Base-by-base conservation (phyloP, 2,797 vertebrate species). In the Enteromius thamalakanensis region DNA sequence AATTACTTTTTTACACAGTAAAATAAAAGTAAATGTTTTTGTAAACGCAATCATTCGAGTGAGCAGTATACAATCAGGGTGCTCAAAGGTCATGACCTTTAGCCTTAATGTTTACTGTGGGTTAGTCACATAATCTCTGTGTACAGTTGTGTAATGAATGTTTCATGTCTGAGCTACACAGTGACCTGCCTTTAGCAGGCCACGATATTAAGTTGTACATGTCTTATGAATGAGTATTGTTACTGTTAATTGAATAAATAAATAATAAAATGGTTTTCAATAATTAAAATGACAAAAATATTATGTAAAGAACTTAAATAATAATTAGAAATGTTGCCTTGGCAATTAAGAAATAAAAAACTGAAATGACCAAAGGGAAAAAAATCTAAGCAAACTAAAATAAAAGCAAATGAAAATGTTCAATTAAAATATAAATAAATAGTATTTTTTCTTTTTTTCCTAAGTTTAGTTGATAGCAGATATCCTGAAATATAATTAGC, bases 51-150 rank as follows among this genome's bases (percentile, higher is more conserved):
- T 32, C 53, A 58, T 76, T 34, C 10, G 21, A 40, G 32, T 40
- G 53, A 17, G 19, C 49, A 37, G 34, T 40, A 1, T n/a, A 26
- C n/a, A 60, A 10, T 26, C 32, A 3, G 34, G 34, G 58, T 17
- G 72, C 72, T 62, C 75, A 29, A 77, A 77, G 55, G 47, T 64
- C 15, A 64, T 12, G 58, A 47, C 37, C 75, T 76, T 60, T n/a
- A 76, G 55, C 34, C 53, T 62, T 77, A 60, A 76, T 76, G 60
- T 64, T 26, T 42, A 45, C 32, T 77, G 55, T 62, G 58, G 23
- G 37, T 64, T 62, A 77, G 58, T 47, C 23, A 64, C 58, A 76
- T 60, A 77, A 77, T 62, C 55, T 60, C n/a, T 60, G 74, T 62
- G 55, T 4, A 19, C 55, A 11, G 55, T 77, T 64, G 42, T 64